Percentiles rank a stretch among this genome's conserved stretches.
These are phyloP conservation scores for Mormyrus hasselquistii DNA, from an alignment of 2,797 vertebrate genomes.

Conservation along the genomic window DNA sequence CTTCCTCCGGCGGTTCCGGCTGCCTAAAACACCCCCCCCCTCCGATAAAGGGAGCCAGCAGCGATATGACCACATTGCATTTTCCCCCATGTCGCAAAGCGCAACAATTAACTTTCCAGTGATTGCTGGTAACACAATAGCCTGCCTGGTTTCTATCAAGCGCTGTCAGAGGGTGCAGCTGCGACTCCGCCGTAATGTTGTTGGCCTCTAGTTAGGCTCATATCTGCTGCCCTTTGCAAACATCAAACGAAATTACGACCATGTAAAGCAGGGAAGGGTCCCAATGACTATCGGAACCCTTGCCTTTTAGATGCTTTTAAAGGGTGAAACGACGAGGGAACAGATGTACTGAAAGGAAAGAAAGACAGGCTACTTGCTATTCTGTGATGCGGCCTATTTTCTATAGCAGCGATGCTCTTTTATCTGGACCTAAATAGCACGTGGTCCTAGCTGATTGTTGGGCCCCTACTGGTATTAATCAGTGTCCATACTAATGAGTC, in stretches of 20 bases:
- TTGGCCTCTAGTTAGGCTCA: background rate
- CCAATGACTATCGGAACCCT: background rate
- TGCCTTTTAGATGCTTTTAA: slow-evolving; percentile 7
- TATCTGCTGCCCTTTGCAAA: background rate
- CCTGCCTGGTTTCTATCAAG: background rate
- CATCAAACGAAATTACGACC: background rate
- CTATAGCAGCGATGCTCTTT: slow-evolving; percentile 64
- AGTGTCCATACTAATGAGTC: slow-evolving; percentile 59
- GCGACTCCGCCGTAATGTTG: background rate
- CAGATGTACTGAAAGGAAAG: slow-evolving; percentile 44
- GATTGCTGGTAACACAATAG: slow-evolving; percentile 6
- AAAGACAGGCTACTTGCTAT: slow-evolving; percentile 52
- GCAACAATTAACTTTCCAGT: background rate
- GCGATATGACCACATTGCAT: background rate
- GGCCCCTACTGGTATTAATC: slow-evolving; percentile 68
- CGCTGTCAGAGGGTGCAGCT: background rate
- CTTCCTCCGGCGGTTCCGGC: background rate
- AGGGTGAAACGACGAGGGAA: background rate
- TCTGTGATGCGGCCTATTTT: slow-evolving; percentile 55
- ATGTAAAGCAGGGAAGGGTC: slow-evolving; percentile 5
- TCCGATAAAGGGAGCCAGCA: background rate
- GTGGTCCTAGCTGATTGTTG: slow-evolving; percentile 63
- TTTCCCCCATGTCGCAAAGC: background rate
- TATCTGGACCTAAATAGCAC: slow-evolving; percentile 65
- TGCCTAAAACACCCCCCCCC: background rate